Base-by-base conservation (phyloP, 2,888 invertebrate genomes). In the Hoplodrina blanda region DNA sequence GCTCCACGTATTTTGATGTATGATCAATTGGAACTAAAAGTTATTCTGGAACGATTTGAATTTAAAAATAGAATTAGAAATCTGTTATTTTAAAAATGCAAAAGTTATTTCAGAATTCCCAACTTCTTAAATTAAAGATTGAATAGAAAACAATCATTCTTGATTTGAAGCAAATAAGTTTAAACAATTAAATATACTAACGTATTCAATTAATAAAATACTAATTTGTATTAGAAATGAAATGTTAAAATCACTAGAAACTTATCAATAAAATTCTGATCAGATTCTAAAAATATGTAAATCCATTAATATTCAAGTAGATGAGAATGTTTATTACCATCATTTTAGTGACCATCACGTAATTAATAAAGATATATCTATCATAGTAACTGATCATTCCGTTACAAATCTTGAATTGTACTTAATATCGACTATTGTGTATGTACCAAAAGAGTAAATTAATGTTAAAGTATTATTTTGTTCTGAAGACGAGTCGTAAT, bases 1-100 rank as follows among this genome's bases (percentile, higher is more conserved):
- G 62, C 77, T 81, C 73, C 61, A 77, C 72, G 71, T 79, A 85
- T 74, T 85, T 84, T 84, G 77, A 85, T 83, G 72, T 76, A 85
- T 73, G 73, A 71, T 71, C 81, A 69, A 56, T 62, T 80, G 55
- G 49, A 69, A 78, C 67, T 74, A 37, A 56, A 75, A 73, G 46
- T 64, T 50, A 72, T 57, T 67, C 19, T 56, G 25, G 50, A 62
- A 52, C 56, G 44, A 61, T 79, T 54, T 61, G 13, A 64, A 62
- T 79, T 61, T 56, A 30, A 63, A 37, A 69, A 78, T 78, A 19
- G 55, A 78, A 71, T 62, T 65, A 53, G 33, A 77, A 53, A 76
- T 37, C 69, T 8, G 25, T 13, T 20, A 25, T 2, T 19, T 69
- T 68, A 69, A 20, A 30, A 20, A 25, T 3, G 53, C 33, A 44